Conservation (phyloP, 37 sponge, comb jelly and placozoan species). For the Petrosia ficiformis region DNA sequence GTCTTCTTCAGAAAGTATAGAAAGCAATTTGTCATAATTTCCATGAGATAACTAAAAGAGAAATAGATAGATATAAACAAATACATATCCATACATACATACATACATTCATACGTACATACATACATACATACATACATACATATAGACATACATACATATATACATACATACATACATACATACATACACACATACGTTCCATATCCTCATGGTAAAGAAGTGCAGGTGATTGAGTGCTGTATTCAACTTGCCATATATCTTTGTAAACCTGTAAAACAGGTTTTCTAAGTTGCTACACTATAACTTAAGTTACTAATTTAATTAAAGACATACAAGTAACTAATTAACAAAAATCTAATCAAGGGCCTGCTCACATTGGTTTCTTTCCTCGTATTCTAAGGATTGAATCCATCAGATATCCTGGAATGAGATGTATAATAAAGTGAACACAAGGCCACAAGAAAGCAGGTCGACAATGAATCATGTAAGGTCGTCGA, state of each 20-base stretch:
- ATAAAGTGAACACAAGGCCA: conserved; percentile 54
- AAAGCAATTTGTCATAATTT: conserved; percentile 51
- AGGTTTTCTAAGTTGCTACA: no score
- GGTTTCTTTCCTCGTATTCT: conserved; percentile 65
- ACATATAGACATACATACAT: no score
- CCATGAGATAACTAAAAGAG: conserved; percentile 52
- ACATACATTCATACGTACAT: no score
- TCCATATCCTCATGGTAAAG: conserved; percentile 49
- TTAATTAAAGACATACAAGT: no score
- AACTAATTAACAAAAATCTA: no score
- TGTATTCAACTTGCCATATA: conserved; percentile 44
- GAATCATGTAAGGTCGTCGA: conserved; percentile 36
- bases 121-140: no score
- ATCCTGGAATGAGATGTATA: conserved; percentile 70
- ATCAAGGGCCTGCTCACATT: no score
- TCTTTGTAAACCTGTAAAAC: conserved; percentile 27
- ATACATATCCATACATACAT: no score
- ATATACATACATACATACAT: no score
- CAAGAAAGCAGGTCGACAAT: conserved; percentile 26
- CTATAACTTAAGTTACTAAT: no score
- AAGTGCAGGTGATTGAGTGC: conserved; percentile 40
- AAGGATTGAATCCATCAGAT: conserved; percentile 50
- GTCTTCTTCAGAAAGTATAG: conserved; percentile 60
- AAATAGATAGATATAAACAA: no score
- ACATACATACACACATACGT: no score